Percentiles rank a stretch among this genome's conserved stretches.
Evolutionary conservation across 1,140 invertebrate genomes (phyloP).

Genomic region (Ridgeia piscesae): DNA sequence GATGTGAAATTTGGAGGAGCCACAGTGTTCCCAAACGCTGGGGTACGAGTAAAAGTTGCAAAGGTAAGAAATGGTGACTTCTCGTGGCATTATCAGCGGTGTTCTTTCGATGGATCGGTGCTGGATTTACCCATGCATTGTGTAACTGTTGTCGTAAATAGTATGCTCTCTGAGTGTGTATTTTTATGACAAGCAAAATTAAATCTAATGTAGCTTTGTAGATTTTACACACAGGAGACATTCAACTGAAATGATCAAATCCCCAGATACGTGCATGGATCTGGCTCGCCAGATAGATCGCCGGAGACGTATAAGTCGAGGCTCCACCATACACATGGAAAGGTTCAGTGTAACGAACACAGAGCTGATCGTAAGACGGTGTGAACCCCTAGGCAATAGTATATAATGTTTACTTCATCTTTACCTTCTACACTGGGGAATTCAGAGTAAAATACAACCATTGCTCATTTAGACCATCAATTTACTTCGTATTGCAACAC

Average conservation of each 20-base stretch:
- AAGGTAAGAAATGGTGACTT: constrained; percentile 23
- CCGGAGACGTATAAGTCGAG: too few relatives aligned
- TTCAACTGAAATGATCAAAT: not conserved
- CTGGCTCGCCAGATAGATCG: too few relatives aligned
- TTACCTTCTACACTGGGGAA: too few relatives aligned
- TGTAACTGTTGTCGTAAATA: not conserved
- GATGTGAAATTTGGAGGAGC: constrained; percentile 90
- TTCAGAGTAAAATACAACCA: too few relatives aligned
- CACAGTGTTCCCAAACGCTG: constrained; percentile 84
- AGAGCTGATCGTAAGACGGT: too few relatives aligned
- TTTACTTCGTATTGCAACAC: too few relatives aligned
- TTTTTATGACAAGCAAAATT: constrained; percentile 6
- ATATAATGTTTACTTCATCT: too few relatives aligned
- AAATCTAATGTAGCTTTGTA: not conserved
- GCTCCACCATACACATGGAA: too few relatives aligned
- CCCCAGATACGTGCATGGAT: not conserved
- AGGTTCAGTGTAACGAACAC: too few relatives aligned
- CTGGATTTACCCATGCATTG: not conserved
- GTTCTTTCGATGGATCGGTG: not conserved
- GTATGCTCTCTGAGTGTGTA: not conserved
- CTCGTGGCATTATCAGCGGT: not conserved
- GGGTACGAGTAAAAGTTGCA: constrained; percentile 55
- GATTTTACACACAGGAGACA: not conserved
- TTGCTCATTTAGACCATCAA: too few relatives aligned
- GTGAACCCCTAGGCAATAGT: too few relatives aligned